phyloP scores from a whole-genome alignment of 2,888 invertebrate genomes.

The Pheosia tremula region DNA sequence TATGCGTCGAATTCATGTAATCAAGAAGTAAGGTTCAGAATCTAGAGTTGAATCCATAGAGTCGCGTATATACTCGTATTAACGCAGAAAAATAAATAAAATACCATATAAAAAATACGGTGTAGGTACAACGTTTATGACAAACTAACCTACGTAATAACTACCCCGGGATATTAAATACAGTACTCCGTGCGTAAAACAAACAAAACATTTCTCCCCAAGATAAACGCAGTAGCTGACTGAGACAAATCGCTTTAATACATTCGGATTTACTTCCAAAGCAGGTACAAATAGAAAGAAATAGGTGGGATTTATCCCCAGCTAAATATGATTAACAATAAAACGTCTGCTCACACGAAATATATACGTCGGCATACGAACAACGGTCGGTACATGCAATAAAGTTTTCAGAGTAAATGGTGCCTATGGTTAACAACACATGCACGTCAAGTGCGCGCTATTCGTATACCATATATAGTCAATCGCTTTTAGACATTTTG shows the following conservation, averaged over 20 bases:
- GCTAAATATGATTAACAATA: slow-evolving; percentile 22
- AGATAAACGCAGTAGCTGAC: slow-evolving; percentile 52
- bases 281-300: slow-evolving; percentile 45
- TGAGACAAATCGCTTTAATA: slow-evolving; percentile 64
- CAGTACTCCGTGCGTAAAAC: slow-evolving; percentile 40
- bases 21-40: too few relatives aligned
- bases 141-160: too few relatives aligned
- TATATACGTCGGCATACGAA: neutral
- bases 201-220: slow-evolving; percentile 48
- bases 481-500: too few relatives aligned
- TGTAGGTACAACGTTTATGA: too few relatives aligned
- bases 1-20: too few relatives aligned
- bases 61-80: too few relatives aligned
- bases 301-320: slow-evolving; percentile 25
- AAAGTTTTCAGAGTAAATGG: slow-evolving; percentile 29
- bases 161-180: neutral
- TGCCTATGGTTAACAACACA: too few relatives aligned
- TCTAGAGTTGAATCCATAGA: too few relatives aligned
- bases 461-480: too few relatives aligned
- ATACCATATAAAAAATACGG: too few relatives aligned
- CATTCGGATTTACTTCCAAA: slow-evolving; percentile 43
- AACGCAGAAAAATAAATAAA: too few relatives aligned
- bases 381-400: slow-evolving; percentile 17
- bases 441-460: too few relatives aligned
- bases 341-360: neutral